phyloP scores from a whole-genome alignment of 2,113 vertebrate species.

The Leucoraja erinaceus region DNA sequence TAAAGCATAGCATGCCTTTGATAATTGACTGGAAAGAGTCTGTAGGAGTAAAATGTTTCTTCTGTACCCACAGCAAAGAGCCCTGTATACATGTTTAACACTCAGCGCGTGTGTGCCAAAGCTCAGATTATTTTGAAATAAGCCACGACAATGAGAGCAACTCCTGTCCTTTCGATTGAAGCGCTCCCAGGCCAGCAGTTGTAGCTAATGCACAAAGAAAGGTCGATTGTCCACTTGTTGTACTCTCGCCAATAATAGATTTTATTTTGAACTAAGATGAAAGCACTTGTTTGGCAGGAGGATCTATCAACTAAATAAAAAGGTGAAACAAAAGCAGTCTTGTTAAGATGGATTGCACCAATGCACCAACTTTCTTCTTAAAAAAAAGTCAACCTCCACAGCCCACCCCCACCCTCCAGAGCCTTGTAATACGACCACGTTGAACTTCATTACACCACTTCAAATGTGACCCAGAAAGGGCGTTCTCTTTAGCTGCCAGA shows the following conservation, averaged over 20 bases:
- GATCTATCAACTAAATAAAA: background rate
- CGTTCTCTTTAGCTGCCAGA: background rate
- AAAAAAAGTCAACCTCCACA: background rate
- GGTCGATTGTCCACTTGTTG: slow-evolving; percentile 24
- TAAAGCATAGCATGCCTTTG: slow-evolving; percentile 63
- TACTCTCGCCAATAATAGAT: background rate
- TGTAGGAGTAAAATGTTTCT: slow-evolving; percentile 66
- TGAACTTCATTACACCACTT: background rate
- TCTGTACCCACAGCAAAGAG: slow-evolving; percentile 52
- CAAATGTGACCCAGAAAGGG: background rate
- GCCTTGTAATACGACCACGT: background rate
- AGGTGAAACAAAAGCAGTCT: slow-evolving; percentile 6
- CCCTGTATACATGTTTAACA: slow-evolving; percentile 30
- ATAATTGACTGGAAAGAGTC: slow-evolving; percentile 64
- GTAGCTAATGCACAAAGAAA: background rate
- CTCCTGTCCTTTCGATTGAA: slow-evolving; percentile 18
- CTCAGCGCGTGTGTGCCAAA: slow-evolving; percentile 23
- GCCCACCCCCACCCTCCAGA: background rate
- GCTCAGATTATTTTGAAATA: slow-evolving; percentile 34
- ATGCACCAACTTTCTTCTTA: background rate
- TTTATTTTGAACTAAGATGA: background rate
- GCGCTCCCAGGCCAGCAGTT: background rate
- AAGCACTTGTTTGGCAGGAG: background rate
- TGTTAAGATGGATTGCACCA: background rate
- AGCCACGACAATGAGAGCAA: slow-evolving; percentile 24